Conservation (phyloP, 2,113 vertebrate genomes). For the Nesoenas mayeri region DNA sequence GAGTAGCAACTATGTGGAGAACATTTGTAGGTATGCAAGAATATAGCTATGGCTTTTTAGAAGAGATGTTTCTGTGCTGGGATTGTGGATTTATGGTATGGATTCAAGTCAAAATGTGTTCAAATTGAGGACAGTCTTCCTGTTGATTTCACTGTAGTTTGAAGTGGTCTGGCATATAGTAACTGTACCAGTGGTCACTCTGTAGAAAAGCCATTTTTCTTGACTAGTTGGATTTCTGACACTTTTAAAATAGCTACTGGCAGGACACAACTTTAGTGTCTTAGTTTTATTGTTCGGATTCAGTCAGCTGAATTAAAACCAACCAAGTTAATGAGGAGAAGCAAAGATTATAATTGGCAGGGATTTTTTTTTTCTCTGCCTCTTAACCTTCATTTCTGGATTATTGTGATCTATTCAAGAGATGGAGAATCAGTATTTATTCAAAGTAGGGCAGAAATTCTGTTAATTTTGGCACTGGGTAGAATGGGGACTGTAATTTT, state of each 20-base stretch:
- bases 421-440: neutral
- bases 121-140: neutral
- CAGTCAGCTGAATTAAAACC: neutral
- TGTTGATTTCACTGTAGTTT: neutral
- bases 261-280: neutral
- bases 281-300: neutral
- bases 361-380: fast-evolving
- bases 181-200: neutral
- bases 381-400: neutral
- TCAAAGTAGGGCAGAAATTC: neutral
- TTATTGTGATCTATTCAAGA: neutral
- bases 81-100: neutral
- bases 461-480: neutral
- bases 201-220: neutral
- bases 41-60: neutral
- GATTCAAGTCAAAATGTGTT: neutral
- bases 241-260: neutral
- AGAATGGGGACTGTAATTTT: neutral
- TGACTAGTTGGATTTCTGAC: neutral
- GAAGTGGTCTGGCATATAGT: neutral
- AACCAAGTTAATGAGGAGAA: neutral
- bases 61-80: neutral
- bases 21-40: neutral
- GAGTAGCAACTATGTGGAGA: neutral
- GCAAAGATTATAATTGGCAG: neutral